Evolutionary conservation across 2,113 vertebrate genomes (phyloP), one percentile per base, ranked within the genome.

Genomic region (Crotalus helleri): DNA sequence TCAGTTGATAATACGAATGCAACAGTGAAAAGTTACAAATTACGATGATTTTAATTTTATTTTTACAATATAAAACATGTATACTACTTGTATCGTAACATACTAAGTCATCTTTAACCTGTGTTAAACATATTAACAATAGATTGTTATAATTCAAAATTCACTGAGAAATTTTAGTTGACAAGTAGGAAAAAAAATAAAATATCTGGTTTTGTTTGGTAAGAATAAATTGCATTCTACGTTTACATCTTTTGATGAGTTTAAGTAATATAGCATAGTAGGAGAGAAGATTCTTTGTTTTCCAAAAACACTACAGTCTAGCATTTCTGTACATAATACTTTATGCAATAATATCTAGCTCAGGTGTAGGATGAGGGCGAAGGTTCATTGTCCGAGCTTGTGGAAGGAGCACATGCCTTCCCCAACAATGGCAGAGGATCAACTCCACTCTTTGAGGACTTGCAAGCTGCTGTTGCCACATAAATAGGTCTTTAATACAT

Each of bases 221-320:
- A 8, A 21, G 24, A 49, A 39, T n/a, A 13, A 81, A 46, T 57
- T n/a, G 15, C 69, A 33, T 57, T 88, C 33, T 54, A 39, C 26
- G 5, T 24, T 74, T 57, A 39, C 55, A 17, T 58, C 17, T 64
- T 64, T 92, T 0, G 0, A 81, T 10, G 94, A 90, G 92, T 0
- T 2, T 93, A 95, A 93, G 85, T 92, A 93, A 0, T 94, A 44
- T 58, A 57, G 64, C 0, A 3, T 95, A 92, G 95, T 95, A 94
- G 96, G 98, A 98, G 10, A 29, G 61, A 29, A 29, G 29, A 13
- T n/a, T n/a, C 61, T n/a, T n/a, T 69, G 29, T n/a, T 69, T 69
- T 69, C 61, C 12, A n/a, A 69, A 69, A 69, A 69, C 59, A 19
- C 13, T 59, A 59, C 23, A 64, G 26, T 64, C 3, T 64, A 64